Evolutionary conservation across 2,888 invertebrate species (phyloP), one percentile per base, ranked within the genome.

Genomic region (Scaptodrosophila latifasciaeformis): DNA sequence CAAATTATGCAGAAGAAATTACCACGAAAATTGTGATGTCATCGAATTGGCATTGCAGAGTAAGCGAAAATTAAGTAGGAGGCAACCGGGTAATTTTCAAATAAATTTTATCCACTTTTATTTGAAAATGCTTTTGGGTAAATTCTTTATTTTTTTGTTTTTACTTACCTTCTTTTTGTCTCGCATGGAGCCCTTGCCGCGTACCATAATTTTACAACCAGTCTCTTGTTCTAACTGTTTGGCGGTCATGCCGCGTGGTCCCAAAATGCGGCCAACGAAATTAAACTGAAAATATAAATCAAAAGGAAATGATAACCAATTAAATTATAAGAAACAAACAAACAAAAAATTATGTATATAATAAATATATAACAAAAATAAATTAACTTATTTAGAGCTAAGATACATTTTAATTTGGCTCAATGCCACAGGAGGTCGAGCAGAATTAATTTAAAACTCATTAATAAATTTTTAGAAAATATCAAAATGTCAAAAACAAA

Each of bases 191-290:
- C 99, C 99, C 88, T 97, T 97, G 86, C 99, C 99, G 89, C 99
- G 92, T 84, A 99, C 98, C 99, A 99, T 99, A 85, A 99, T 99
- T 92, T 99, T 99, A 89, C 99, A 99, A 80, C 99, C 99, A 82
- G 99, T 99, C 90, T 99, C 99, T 89, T 98, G 97, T 89, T 99
- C 99, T 87, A 99, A 89, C 90, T 99, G 99, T 89, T 99, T 99
- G 49, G 99, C 99, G 70, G 99, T 99, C 99, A 99, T 99, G 77
- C 99, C 99, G 82, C 99, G 91, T 69, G 99, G 99, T 49, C 99
- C 99, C 85, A 99, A 90, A 89, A 99, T 99, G 89, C 99, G 92
- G 84, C 99, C 99, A 83, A 99, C 99, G 88, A 99, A 99, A 90
- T 99, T 99, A 89, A 99, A 99, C 99, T 99, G 92, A 62, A 95